Evolutionary conservation across 2,113 vertebrate species (phyloP).

Genomic region (Periophthalmus modestus): DNA sequence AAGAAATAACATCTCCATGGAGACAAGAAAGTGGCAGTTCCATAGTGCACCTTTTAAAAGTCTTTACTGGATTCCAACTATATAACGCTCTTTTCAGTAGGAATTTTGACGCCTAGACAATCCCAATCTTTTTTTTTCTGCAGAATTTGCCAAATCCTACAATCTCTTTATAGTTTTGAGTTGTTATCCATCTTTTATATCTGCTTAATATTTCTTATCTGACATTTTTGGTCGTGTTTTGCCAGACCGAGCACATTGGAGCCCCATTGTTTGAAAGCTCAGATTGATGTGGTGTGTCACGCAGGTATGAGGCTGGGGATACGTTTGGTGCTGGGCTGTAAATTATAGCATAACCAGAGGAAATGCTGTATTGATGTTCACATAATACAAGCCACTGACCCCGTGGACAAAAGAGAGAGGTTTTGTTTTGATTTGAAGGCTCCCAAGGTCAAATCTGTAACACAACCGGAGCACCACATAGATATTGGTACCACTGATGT

Average conservation of each 20-base stretch:
- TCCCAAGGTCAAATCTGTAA: slow-evolving; percentile 3
- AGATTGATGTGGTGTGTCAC: slow-evolving; percentile 49
- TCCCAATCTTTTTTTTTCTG: too few relatives aligned
- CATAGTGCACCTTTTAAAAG: too few relatives aligned
- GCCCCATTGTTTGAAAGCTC: slow-evolving; percentile 9
- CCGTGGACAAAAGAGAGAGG: slow-evolving; percentile 1
- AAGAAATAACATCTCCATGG: too few relatives aligned
- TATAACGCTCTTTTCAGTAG: too few relatives aligned
- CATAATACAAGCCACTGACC: slow-evolving; percentile 30
- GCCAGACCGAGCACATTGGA: not conserved
- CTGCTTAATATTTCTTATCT: not conserved
- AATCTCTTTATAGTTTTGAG: too few relatives aligned
- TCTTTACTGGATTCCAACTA: too few relatives aligned
- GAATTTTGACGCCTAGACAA: too few relatives aligned
- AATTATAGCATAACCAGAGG: slow-evolving; percentile 34
- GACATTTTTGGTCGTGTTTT: not conserved
- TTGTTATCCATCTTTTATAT: too few relatives aligned
- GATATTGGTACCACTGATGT: not conserved
- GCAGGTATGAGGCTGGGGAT: slow-evolving; percentile 31
- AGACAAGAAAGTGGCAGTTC: too few relatives aligned
- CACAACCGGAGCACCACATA: not conserved
- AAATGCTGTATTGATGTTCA: slow-evolving; percentile 34
- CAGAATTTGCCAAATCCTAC: too few relatives aligned
- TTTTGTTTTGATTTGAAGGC: slow-evolving; percentile 22
- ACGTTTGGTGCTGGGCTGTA: slow-evolving; percentile 1